A percentile compares a stretch with the other conserved stretches of the same genome.
These are phyloP conservation scores for Colinus virginianus DNA, from an alignment of 2,113 vertebrate species.

Conservation along the genomic window DNA sequence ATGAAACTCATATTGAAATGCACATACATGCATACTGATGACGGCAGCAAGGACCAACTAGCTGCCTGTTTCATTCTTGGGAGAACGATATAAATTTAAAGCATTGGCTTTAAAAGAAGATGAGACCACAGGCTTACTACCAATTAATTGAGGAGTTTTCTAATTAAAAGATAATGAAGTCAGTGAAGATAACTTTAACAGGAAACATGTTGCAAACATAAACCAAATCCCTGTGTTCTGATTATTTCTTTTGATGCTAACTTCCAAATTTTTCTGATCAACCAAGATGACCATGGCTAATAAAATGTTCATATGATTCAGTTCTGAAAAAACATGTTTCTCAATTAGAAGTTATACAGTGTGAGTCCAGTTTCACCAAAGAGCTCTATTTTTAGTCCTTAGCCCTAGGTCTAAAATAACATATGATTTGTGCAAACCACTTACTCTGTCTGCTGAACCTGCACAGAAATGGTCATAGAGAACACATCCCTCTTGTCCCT, in stretches of 20 bases:
- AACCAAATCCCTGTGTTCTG: neutral
- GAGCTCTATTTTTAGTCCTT: neutral
- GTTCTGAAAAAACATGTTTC: neutral
- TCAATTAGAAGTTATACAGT: neutral
- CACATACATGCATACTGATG: neutral
- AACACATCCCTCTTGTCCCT: neutral
- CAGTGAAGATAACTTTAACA: neutral
- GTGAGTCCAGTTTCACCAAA: neutral
- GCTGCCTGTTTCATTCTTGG: fast-evolving
- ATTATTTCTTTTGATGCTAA: neutral
- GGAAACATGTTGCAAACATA: neutral
- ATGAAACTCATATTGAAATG: neutral
- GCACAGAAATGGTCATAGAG: neutral
- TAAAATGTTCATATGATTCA: neutral
- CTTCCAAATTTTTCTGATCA: neutral
- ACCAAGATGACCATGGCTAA: neutral
- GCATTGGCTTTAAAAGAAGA: neutral
- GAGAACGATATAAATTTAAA: neutral
- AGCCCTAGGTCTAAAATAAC: neutral
- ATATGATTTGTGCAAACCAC: neutral
- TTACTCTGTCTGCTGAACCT: neutral
- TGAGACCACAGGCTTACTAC: neutral
- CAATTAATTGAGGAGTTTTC: neutral
- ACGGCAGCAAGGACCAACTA: neutral
- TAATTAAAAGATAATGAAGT: neutral